Conservation (phyloP, 2,113 vertebrate genomes). For the Pomatostomus ruficeps region DNA sequence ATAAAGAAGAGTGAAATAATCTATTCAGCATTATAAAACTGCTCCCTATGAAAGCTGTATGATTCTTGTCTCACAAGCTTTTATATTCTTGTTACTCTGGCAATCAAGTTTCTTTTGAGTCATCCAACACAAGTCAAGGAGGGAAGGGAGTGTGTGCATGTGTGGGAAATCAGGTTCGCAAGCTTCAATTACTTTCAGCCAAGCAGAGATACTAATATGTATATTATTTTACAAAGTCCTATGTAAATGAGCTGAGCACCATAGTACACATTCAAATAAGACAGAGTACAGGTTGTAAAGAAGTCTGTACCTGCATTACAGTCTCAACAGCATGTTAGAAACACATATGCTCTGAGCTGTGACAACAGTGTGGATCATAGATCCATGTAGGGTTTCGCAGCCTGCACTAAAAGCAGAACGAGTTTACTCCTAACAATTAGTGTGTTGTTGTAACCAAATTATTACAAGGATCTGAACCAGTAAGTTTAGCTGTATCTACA, state of each 20-base stretch:
- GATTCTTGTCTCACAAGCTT: constrained; percentile 19
- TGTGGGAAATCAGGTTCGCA: constrained; percentile 30
- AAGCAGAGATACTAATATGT: constrained; percentile 43
- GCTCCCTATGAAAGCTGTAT: neutral
- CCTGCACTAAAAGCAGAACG: neutral
- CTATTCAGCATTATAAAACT: constrained; percentile 24
- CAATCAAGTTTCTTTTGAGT: constrained; percentile 44
- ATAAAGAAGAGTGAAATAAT: neutral
- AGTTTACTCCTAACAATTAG: neutral
- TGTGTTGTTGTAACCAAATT: neutral
- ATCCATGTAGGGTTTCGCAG: neutral
- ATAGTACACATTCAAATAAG: neutral
- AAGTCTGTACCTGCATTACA: neutral
- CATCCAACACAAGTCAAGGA: constrained; percentile 27
- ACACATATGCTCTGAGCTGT: neutral
- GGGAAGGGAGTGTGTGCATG: neutral
- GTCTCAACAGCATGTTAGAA: neutral
- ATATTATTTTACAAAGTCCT: constrained; percentile 44
- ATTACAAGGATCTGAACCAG: neutral
- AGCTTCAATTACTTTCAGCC: constrained; percentile 49
- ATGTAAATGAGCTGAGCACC: constrained; percentile 18
- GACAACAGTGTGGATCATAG: neutral
- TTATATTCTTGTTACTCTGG: constrained; percentile 17
- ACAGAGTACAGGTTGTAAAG: neutral
- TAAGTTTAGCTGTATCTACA: neutral